Base-by-base conservation (phyloP, 2,888 invertebrate species). In the Cantharis lateralis region DNA sequence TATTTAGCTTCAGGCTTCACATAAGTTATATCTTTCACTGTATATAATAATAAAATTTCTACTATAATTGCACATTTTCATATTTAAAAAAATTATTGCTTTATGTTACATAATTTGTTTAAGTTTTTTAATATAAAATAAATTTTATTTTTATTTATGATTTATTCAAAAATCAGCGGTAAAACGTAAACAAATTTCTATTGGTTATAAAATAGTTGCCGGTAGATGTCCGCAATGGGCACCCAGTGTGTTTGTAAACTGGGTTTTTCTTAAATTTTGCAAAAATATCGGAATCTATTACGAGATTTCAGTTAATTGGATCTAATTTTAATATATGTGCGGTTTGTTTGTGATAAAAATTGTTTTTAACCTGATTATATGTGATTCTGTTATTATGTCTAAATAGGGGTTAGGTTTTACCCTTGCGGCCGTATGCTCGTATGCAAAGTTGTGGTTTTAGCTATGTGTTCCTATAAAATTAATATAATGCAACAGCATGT, bases 211-310 rank as follows among this genome's bases (percentile, higher is more conserved):
- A 76, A 81, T 80, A 83, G 83, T 82, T 83, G 83, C 87, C 87
- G 87, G 85, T 84, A 88, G 88, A 87, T 87, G 88, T 86, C 88
- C 86, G 84, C 84, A 84, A 87, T 87, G 87, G 87, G 86, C 85
- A 86, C 86, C 86, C 87, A 88, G 88, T 88, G 88, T 89, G 89
- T 89, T 89, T 89, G 88, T 89, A 89, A 89, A 89, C 88, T 89
- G 88, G 88, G 87, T 86, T 88, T 88, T 88, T 87, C 87, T 87
- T 85, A 85, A 88, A 86, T 87, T 88, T 88, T 85, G 82, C 84
- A 83, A 85, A 86, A 86, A 86, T 85, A 84, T 81, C 81, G 82
- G 84, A 81, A 83, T 78, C 72, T 64, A 70, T 76, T 64, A 76
- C 73, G 78, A 81, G 70, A 81, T 80, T 79, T 78, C 77, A 73